A percentile compares a stretch with the other conserved stretches of the same genome.
Conservation (phyloP, 2,888 invertebrate species). For the Chrysolina haemoptera region DNA sequence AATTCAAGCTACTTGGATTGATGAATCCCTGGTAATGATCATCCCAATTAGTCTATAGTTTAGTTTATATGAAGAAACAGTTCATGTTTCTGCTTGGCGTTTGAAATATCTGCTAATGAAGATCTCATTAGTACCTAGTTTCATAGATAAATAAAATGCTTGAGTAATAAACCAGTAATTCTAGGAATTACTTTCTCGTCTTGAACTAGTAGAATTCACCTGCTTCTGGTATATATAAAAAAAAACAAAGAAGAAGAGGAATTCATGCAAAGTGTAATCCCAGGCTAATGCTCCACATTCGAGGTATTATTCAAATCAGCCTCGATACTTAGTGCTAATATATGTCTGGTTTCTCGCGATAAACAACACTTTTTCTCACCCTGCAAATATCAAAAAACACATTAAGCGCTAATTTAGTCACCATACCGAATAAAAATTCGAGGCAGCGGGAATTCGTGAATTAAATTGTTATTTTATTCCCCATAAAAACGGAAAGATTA, state of each 20-base stretch:
- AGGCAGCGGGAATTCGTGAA: constrained; percentile 18
- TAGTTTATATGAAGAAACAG: too few species aligned
- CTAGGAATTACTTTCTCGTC: too few species aligned
- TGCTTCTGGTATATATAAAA: not conserved
- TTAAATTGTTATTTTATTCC: constrained; percentile 29
- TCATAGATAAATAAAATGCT: too few species aligned
- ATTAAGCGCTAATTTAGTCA: constrained; percentile 30
- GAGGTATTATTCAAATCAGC: constrained; percentile 20
- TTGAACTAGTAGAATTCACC: not conserved
- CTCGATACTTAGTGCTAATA: constrained; percentile 27
- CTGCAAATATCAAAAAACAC: constrained; percentile 20
- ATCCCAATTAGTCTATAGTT: too few species aligned
- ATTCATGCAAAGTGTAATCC: not conserved
- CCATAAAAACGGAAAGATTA: constrained; percentile 31
- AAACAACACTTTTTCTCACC: constrained; percentile 30
- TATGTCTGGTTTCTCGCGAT: constrained; percentile 24
- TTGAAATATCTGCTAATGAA: too few species aligned
- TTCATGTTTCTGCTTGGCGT: too few species aligned
- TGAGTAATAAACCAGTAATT: too few species aligned
- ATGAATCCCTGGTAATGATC: too few species aligned
- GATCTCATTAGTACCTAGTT: too few species aligned
- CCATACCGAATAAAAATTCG: constrained; percentile 18
- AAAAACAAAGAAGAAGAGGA: not conserved
- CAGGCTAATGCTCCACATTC: constrained; percentile 16
- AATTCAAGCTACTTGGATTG: too few species aligned